Percentiles rank a stretch among this genome's conserved stretches.
Conservation (phyloP, 1,140 invertebrate species). For the Atta texana region DNA sequence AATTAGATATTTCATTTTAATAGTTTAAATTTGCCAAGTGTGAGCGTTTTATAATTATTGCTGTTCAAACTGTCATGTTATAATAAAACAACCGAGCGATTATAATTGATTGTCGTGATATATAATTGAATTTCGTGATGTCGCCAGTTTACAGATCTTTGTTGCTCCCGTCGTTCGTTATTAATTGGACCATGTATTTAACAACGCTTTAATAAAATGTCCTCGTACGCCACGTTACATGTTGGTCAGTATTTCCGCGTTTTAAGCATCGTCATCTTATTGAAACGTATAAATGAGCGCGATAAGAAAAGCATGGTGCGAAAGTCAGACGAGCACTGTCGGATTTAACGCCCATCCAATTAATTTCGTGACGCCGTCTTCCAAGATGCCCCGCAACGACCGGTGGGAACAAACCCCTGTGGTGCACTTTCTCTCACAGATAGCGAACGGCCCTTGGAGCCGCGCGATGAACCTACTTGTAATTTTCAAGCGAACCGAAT, state of each 20-base stretch:
- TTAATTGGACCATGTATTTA: slow-evolving; percentile 1
- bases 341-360: slow-evolving; percentile 74
- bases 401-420: slow-evolving; percentile 66
- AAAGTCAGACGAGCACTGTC: slow-evolving; percentile 67
- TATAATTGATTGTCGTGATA: neutral
- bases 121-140: neutral
- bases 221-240: neutral
- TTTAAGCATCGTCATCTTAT: slow-evolving; percentile 60
- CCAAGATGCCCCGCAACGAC: slow-evolving; percentile 53
- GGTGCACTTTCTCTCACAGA: slow-evolving; percentile 65
- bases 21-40: neutral
- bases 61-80: slow-evolving; percentile 10
- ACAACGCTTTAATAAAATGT: slow-evolving; percentile 54
- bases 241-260: slow-evolving; percentile 31
- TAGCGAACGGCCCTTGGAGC: slow-evolving; percentile 11
- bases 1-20: neutral
- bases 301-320: slow-evolving; percentile 70
- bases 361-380: slow-evolving; percentile 73
- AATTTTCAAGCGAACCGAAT: slow-evolving; percentile 35
- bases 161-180: neutral
- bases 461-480: slow-evolving; percentile 14
- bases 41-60: neutral
- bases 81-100: neutral
- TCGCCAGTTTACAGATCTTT: slow-evolving; percentile 25
- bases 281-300: slow-evolving; percentile 69